These are phyloP conservation scores for Lepus europaeus DNA, from an alignment of 2,113 vertebrate species.

Conservation along the genomic window DNA sequence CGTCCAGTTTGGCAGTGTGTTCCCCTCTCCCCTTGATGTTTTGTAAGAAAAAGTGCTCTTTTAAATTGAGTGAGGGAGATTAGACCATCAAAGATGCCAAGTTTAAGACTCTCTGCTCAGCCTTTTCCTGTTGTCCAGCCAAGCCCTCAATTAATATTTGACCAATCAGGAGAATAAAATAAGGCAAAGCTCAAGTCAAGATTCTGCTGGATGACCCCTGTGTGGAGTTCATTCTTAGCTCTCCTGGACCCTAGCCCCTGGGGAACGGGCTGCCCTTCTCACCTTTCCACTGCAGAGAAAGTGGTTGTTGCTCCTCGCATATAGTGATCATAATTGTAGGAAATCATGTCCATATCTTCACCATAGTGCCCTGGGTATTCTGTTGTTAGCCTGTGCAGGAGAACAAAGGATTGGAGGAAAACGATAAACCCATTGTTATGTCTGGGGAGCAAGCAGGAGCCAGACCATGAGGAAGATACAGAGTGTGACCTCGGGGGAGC, in stretches of 20 bases:
- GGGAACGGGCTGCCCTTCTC: slow-evolving; percentile 59
- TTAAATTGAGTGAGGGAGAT: neutral
- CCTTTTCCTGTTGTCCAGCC: neutral
- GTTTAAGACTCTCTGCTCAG: neutral
- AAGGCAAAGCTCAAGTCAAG: neutral
- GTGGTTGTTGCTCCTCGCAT: slow-evolving; percentile 97
- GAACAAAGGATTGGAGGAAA: neutral
- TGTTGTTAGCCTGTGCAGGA: slow-evolving; percentile 91
- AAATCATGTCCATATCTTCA: slow-evolving; percentile 95
- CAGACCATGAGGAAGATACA: neutral
- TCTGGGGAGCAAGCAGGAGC: neutral
- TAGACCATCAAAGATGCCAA: neutral
- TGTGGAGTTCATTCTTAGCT: accelerated
- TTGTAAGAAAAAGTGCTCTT: neutral
- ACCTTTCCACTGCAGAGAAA: slow-evolving; percentile 97
- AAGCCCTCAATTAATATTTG: neutral
- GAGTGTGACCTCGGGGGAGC: neutral
- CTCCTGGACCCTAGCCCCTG: accelerated
- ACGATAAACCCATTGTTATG: neutral
- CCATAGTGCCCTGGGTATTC: slow-evolving; percentile 93
- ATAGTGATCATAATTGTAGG: slow-evolving; percentile 95
- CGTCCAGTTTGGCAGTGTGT: too few species aligned
- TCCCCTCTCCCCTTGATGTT: neutral
- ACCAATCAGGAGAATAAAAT: neutral
- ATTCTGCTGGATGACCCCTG: neutral